These are phyloP conservation scores for Eupithecia pulchellata DNA, from an alignment of 2,888 invertebrate genomes.

Conservation along the genomic window DNA sequence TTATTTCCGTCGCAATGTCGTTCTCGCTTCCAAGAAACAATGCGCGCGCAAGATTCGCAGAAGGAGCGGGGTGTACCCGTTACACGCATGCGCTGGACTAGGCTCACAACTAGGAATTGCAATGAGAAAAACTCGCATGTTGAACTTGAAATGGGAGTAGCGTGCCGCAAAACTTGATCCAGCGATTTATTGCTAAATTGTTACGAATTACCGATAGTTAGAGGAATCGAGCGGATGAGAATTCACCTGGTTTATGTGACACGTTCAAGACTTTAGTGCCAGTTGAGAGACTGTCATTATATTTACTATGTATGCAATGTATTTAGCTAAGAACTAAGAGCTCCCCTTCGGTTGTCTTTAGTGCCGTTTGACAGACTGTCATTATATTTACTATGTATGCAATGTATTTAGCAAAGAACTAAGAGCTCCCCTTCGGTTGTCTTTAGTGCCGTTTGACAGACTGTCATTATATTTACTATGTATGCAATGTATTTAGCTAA, in stretches of 20 bases:
- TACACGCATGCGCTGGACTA: conserved; percentile 53
- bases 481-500: too few relatives aligned
- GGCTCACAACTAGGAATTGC: conserved; percentile 74
- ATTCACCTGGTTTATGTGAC: conserved; percentile 16
- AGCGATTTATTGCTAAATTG: conserved; percentile 77
- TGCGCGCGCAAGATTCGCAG: conserved; percentile 74
- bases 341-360: too few relatives aligned
- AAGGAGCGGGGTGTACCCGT: conserved; percentile 74
- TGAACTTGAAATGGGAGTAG: conserved; percentile 77
- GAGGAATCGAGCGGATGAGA: conserved; percentile 48
- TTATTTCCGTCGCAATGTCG: conserved; percentile 70
- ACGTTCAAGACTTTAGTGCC: not conserved
- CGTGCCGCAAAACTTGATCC: conserved; percentile 62
- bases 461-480: too few relatives aligned
- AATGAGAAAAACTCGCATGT: conserved; percentile 77
- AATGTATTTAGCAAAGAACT: too few relatives aligned
- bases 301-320: not conserved
- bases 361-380: too few relatives aligned
- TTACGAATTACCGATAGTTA: conserved; percentile 71
- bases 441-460: too few relatives aligned
- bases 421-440: too few relatives aligned
- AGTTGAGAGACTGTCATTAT: not conserved
- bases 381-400: too few relatives aligned
- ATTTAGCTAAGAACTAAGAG: too few relatives aligned
- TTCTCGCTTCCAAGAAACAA: conserved; percentile 81